Base-by-base conservation (phyloP, 2,113 vertebrate species). In the Emydura subglobosa region DNA sequence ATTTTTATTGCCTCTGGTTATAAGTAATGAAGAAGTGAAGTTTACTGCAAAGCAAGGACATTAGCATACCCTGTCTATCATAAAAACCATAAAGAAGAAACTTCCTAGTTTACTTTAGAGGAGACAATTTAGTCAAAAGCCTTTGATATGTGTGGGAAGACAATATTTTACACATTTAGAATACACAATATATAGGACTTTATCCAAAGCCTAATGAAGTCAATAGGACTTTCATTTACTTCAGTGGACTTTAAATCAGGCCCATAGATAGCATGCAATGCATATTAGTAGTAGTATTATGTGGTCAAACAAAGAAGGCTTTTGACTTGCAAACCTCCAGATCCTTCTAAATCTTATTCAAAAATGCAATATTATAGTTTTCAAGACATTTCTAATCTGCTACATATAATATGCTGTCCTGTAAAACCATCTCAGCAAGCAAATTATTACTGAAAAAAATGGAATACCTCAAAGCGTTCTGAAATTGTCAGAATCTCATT, bases 1-100 rank as follows among this genome's bases (percentile, higher is more conserved):
- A 97, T 92, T 98, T 97, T 96, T 97, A 98, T 98, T 94, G 92
- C 88, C 96, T 97, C 96, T 94, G 74, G 96, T 97, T 97, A 98
- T 96, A 97, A 85, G 96, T 96, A 98, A 97, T 96, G 92, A 98
- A 97, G 95, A 97, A 93, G 91, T 92, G 57, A 98, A 97, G 95
- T 97, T 97, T 96, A 94, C 95, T 96, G 81, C 97, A 96, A 97
- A 98, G 92, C 81, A 95, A 97, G 92, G 96, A 91, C 59, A 98
- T 96, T 96, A 97, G 93, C 96, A 97, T 97, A 94, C 86, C 79
- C 74, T 96, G 87, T 97, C 93, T 95, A 97, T 91, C 92, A 98
- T 22, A 89, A 93, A 96, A 94, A 93, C 88, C 81, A 49, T 94
- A 97, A 96, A 97, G 96, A 90, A 96, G 97, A 98, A 98, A 94